Base-by-base conservation (phyloP, 2,888 invertebrate species). In the Lamellibrachia satsuma region DNA sequence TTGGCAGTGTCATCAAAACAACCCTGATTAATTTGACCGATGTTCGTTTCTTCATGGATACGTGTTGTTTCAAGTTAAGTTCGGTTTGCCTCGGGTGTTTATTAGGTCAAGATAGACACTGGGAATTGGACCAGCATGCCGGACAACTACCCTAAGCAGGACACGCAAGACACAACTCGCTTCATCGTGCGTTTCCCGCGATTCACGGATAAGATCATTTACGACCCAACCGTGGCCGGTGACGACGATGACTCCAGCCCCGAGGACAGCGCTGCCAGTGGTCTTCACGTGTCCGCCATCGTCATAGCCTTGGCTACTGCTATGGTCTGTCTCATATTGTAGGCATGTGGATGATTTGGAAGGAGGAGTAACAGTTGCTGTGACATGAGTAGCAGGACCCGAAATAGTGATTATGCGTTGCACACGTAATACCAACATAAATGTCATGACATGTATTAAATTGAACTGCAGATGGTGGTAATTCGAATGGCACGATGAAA, bases 121-220 rank as follows among this genome's bases (percentile, higher is more conserved):
- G 75, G n/a, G 6, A n/a, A 22, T n/a, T 75, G 75, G 75, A n/a
- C 75, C 22, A 75, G n/a, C 6, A 75, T 75, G 75, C 15, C 22
- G 22, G 75, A 75, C 75, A n/a, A n/a, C 75, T 75, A 75, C 6
- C 75, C 75, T 1, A 75, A 75, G 75, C 15, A 22, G 22, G 75
- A 75, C 75, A 15, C 75, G 75, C 75, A 75, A 6, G 22, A 75
- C n/a, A 6, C 75, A 75, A 75, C 11, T 75, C 75, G 75, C 75
- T 75, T 75, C 75, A 75, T 75, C 75, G 75, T 75, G 75, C 75
- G 75, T 22, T 75, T 75, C 75, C 75, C 75, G 22, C 75, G 75
- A 75, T 75, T 75, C n/a, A 15, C 75, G 22, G 75, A 75, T n/a
- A 75, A 75, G 75, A 75, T 75, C 75, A n/a, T 75, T 22, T 75